Evolutionary conservation across 2,888 invertebrate species (phyloP).

Genomic region (Callyntrura sp.): DNA sequence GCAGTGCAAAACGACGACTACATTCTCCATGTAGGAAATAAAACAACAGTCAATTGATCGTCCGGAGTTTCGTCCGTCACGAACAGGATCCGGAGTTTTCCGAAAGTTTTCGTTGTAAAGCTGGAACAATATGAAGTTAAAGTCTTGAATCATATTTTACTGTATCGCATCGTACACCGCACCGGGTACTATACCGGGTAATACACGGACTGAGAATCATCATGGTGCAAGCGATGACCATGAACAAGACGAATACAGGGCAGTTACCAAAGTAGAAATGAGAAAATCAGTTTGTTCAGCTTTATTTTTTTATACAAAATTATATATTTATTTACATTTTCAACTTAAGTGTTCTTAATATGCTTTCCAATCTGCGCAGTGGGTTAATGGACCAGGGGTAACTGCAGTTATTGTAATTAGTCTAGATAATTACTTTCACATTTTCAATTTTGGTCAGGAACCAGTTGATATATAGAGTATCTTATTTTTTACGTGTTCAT

Average conservation of each 20-base stretch:
- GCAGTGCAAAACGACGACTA: no score
- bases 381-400: no score
- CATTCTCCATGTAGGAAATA: no score
- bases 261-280: background rate
- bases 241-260: background rate
- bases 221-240: background rate
- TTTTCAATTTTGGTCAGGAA: no score
- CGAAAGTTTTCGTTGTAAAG: conserved; percentile 34
- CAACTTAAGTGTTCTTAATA: background rate
- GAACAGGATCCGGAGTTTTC: conserved; percentile 33
- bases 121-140: conserved; percentile 26
- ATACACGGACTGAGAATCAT: conserved; percentile 10
- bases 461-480: no score
- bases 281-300: conserved; percentile 22
- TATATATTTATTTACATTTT: background rate
- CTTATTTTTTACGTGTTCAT: no score
- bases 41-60: conserved; percentile 52
- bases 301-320: background rate
- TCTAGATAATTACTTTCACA: no score
- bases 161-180: conserved; percentile 10
- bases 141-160: conserved; percentile 17
- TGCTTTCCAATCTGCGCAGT: no score
- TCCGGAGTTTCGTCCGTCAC: no score
- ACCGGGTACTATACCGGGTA: conserved; percentile 20
- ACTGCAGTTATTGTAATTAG: no score